These are phyloP conservation scores for Antheraea mylitta DNA, from an alignment of 1,140 invertebrate genomes.

Conservation along the genomic window DNA sequence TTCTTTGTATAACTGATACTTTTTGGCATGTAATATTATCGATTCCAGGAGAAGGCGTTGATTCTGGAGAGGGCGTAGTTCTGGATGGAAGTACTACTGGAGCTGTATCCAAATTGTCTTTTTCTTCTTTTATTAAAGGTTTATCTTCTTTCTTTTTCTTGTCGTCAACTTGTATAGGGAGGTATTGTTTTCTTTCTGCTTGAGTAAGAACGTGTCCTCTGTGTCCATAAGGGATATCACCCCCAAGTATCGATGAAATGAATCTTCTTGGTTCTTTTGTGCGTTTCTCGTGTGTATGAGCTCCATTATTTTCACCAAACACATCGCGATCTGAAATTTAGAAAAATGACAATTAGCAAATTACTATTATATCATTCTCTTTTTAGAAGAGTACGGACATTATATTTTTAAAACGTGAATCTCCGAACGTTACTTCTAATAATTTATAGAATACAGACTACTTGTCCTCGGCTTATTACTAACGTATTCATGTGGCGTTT, in stretches of 20 bases:
- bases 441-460: conserved; percentile 30
- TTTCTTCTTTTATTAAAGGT: conserved; percentile 70
- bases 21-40: conserved; percentile 80
- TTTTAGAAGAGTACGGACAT: too few relatives aligned
- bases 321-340: conserved; percentile 71
- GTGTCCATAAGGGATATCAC: conserved; percentile 86
- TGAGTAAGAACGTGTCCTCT: conserved; percentile 86
- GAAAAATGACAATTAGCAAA: neutral
- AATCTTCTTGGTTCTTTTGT: conserved; percentile 82
- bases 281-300: conserved; percentile 40
- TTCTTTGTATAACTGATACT: conserved; percentile 90
- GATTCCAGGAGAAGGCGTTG: conserved; percentile 65
- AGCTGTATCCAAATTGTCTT: conserved; percentile 60
- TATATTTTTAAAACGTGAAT: neutral
- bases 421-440: neutral
- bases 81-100: conserved; percentile 71
- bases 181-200: conserved; percentile 89
- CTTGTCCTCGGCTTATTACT: conserved; percentile 49
- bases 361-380: neutral
- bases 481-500: conserved; percentile 67
- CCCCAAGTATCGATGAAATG: conserved; percentile 87
- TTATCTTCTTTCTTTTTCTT: conserved; percentile 63
- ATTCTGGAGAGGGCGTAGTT: conserved; percentile 71
- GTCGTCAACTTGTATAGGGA: conserved; percentile 78
- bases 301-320: conserved; percentile 59